Evolutionary conservation across 2,797 vertebrate species (phyloP), one percentile per base, ranked within the genome.

Genomic region (Pseudomugil tenellus): DNA sequence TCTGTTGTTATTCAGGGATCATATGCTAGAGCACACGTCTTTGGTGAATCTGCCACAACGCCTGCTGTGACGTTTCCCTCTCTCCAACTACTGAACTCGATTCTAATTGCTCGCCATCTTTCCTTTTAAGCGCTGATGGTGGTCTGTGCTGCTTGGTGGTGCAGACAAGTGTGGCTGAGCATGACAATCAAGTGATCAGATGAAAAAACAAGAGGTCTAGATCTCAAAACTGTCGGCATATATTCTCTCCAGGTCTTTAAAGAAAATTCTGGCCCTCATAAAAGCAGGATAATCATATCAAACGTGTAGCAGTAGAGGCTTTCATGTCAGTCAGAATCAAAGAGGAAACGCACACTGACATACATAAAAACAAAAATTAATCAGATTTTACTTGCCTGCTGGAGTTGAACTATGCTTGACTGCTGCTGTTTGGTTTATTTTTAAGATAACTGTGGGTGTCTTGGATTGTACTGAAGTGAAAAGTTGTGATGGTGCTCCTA

Each of bases 11-110:
- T 91, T 88, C 83, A 31, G 76, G 74, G 84, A 87, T 89, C 84
- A 83, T 87, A 92, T 92, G 91, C 90, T 11, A 67, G 85, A 87
- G 86, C 92, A 94, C 80, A 88, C 80, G 48, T 88, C 78, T 70
- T 85, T 70, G 26, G 83, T 82, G 88, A 89, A 84, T 85, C 84
- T 86, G 84, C 86, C 78, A 80, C 76, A 84, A 88, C 73, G 81
- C 91, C 90, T 76, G 88, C 87, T 91, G 92, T 84, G 86, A 87
- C 76, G 74, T 73, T 77, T 83, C 83, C 62, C 58, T 77, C 74
- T 81, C 73, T 63, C 78, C 66, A 78, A 73, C 81, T 72, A 76
- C 69, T 70, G 69, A 43, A 80, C 82, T 63, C 82, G 64, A 82
- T 89, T 88, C 77, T 88, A 92, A 92, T 91, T 90, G 87, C 86